Percentiles rank a stretch among this genome's conserved stretches.
These are phyloP conservation scores for Halcyon leucocephala DNA, from an alignment of 2,797 vertebrate genomes.

Conservation along the genomic window DNA sequence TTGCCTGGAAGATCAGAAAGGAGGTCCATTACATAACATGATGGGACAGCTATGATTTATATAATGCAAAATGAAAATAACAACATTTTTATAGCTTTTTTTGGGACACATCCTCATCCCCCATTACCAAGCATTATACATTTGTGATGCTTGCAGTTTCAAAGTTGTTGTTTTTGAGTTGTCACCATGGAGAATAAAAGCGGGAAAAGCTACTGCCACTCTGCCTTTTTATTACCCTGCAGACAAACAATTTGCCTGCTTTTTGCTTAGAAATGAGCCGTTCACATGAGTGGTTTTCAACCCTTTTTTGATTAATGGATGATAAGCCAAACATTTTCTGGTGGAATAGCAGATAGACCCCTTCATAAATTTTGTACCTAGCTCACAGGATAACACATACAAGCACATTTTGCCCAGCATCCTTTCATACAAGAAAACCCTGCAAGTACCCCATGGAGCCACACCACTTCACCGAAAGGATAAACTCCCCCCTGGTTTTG, in stretches of 20 bases:
- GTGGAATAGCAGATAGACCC: not conserved
- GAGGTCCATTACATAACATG: not conserved
- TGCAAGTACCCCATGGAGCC: not conserved
- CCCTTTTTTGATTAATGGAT: not conserved
- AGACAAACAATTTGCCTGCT: not conserved
- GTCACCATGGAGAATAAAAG: slow-evolving; percentile 54
- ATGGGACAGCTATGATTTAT: not conserved
- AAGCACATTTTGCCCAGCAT: not conserved
- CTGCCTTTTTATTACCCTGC: slow-evolving; percentile 34
- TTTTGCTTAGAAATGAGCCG: not conserved
- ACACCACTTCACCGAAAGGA: not conserved
- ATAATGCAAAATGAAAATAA: not conserved
- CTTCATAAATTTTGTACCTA: not conserved
- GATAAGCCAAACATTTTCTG: not conserved
- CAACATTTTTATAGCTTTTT: not conserved
- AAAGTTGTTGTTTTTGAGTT: not conserved
- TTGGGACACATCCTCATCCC: not conserved
- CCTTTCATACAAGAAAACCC: not conserved
- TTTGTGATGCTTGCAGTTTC: not conserved
- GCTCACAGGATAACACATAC: fast-evolving
- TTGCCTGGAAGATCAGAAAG: not conserved
- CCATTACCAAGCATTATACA: not conserved
- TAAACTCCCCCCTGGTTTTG: not conserved
- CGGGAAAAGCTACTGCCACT: slow-evolving; percentile 35
- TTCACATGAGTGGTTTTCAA: not conserved